These are phyloP conservation scores for Thalassoma bifasciatum DNA, from an alignment of 2,113 vertebrate genomes.

Conservation along the genomic window DNA sequence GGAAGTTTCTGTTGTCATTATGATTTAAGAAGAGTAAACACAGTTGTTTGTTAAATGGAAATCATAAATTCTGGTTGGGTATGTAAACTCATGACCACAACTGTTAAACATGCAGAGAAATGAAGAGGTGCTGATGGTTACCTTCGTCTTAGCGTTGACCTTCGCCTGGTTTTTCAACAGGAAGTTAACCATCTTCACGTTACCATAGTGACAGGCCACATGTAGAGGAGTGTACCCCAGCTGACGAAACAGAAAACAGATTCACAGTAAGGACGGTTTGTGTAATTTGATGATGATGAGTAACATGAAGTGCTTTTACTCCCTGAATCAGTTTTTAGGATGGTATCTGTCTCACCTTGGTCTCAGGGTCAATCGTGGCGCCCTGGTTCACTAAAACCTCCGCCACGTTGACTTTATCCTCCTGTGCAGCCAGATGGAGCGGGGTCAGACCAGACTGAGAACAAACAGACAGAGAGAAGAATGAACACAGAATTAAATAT, in stretches of 20 bases:
- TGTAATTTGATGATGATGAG: too few relatives aligned
- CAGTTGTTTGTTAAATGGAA: too few relatives aligned
- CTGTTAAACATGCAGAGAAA: neutral
- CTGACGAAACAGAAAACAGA: constrained; percentile 73
- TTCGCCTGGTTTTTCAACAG: constrained; percentile 94
- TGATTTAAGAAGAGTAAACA: too few relatives aligned
- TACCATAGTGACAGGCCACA: constrained; percentile 98
- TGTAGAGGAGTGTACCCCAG: constrained; percentile 97
- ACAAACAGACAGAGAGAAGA: neutral
- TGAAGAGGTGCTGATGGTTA: constrained; percentile 53
- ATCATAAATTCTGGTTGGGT: too few relatives aligned
- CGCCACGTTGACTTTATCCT: constrained; percentile 95
- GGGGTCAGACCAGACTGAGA: constrained; percentile 93
- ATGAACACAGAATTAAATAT: neutral
- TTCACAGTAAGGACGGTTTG: neutral
- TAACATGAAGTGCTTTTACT: too few relatives aligned
- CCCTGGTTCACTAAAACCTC: constrained; percentile 96
- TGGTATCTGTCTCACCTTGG: constrained; percentile 85
- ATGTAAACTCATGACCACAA: too few relatives aligned
- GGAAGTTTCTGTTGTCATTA: too few relatives aligned
- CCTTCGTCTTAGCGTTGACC: constrained; percentile 97
- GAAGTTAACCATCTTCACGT: constrained; percentile 96
- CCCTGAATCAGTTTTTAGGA: neutral
- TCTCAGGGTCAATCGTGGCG: constrained; percentile 89
- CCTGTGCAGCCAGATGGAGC: constrained; percentile 95